These are phyloP conservation scores for Scalopus aquaticus DNA, from an alignment of 2,113 vertebrate species.

Conservation along the genomic window DNA sequence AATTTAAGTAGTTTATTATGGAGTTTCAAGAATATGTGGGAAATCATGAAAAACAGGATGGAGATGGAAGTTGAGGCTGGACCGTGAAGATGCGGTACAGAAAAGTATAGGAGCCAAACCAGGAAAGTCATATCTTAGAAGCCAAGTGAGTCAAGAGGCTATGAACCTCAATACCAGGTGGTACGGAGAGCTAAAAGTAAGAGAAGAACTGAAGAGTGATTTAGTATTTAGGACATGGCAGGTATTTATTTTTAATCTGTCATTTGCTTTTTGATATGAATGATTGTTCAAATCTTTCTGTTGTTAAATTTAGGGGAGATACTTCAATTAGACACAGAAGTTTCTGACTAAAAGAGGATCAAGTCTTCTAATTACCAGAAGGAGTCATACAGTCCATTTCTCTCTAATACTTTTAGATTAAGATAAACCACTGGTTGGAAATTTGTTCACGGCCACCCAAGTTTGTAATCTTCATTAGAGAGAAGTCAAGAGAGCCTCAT, in stretches of 20 bases:
- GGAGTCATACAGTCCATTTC: neutral
- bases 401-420: neutral
- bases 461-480: neutral
- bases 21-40: neutral
- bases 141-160: neutral
- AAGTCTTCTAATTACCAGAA: conserved; percentile 8
- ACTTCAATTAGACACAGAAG: neutral
- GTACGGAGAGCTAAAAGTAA: neutral
- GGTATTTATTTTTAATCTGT: neutral
- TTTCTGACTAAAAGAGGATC: neutral
- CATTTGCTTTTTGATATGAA: conserved; percentile 9
- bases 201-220: neutral
- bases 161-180: neutral
- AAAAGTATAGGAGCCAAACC: neutral
- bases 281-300: neutral
- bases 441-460: neutral
- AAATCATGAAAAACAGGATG: neutral
- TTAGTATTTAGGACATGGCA: neutral
- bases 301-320: neutral
- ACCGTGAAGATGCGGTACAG: neutral
- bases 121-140: neutral
- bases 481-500: neutral
- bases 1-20: neutral
- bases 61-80: neutral
- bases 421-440: neutral